Conservation (phyloP, 2,888 invertebrate species). For the Rhagonycha fulva region DNA sequence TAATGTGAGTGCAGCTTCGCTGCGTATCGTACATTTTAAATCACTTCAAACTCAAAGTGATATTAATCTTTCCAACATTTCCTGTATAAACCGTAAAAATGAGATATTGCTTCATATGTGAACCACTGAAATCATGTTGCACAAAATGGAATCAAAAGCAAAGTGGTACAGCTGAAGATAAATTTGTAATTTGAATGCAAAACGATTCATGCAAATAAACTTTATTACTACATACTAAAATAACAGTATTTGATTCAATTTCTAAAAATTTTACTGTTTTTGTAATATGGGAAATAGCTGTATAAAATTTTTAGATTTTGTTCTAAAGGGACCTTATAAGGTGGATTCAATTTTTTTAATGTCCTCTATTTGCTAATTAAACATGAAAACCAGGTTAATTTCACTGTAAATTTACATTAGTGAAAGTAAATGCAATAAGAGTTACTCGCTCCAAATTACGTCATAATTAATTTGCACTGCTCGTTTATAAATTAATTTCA, state of each 20-base stretch:
- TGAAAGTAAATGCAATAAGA: constrained; percentile 24
- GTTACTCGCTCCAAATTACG: constrained; percentile 32
- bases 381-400: constrained; percentile 17
- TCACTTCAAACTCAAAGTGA: constrained; percentile 39
- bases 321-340: neutral
- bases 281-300: neutral
- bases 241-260: neutral
- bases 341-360: neutral
- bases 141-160: constrained; percentile 17
- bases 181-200: neutral
- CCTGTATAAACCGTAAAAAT: constrained; percentile 46
- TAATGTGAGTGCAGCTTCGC: constrained; percentile 15
- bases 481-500: constrained; percentile 37
- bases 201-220: neutral
- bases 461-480: constrained; percentile 41
- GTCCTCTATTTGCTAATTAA: neutral
- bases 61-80: constrained; percentile 47
- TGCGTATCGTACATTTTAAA: constrained; percentile 24
- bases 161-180: constrained; percentile 4
- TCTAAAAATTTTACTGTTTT: neutral
- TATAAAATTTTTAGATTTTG: neutral
- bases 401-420: constrained; percentile 20
- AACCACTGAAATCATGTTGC: constrained; percentile 21
- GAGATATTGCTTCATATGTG: constrained; percentile 34
- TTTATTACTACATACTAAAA: neutral